Conservation (phyloP, 2,113 vertebrate genomes). For the Phylloscopus trochilus region DNA sequence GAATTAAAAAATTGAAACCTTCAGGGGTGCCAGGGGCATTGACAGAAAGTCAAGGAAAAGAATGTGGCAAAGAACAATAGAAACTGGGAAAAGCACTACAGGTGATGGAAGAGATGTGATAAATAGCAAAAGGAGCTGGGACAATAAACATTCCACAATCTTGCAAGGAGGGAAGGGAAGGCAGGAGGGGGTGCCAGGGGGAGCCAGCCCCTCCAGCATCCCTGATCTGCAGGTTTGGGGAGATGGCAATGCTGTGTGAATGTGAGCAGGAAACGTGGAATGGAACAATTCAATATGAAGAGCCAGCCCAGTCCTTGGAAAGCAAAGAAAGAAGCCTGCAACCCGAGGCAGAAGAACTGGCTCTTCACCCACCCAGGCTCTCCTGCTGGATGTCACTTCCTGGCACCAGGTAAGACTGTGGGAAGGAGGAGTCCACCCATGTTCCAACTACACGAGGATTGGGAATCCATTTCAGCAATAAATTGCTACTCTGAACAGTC, state of each 20-base stretch:
- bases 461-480: not conserved
- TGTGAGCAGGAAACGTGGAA: not conserved
- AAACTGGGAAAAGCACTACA: not conserved
- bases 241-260: not conserved
- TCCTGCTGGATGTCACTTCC: fast-evolving
- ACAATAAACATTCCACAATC: not conserved
- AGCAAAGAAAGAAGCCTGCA: not conserved
- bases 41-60: not conserved
- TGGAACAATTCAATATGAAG: not conserved
- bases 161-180: not conserved
- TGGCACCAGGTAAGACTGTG: not conserved
- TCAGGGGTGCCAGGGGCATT: not conserved
- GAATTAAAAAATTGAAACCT: not conserved
- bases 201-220: not conserved
- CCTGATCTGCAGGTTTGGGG: not conserved
- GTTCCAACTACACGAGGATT: fast-evolving
- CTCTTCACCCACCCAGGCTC: not conserved
- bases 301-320: not conserved
- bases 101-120: not conserved
- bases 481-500: not conserved
- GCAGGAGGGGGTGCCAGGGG: not conserved
- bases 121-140: not conserved
- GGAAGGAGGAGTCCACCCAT: fast-evolving
- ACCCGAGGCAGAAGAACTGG: not conserved
- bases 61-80: not conserved